These are phyloP conservation scores for Melanotaenia duboulayi DNA, from an alignment of 2,113 vertebrate genomes.

Conservation along the genomic window DNA sequence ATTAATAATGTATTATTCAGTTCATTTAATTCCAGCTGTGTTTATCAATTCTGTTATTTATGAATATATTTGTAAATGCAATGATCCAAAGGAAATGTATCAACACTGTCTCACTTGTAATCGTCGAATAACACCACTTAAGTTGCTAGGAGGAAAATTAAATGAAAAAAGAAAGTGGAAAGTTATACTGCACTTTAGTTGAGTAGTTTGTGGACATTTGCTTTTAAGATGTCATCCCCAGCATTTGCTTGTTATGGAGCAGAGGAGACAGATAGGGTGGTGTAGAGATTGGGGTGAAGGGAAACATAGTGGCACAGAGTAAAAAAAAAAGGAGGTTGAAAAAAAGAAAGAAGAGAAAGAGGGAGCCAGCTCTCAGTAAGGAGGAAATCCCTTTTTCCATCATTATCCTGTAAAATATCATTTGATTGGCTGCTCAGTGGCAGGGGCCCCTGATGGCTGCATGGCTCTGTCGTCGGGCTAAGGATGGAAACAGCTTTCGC, in stretches of 20 bases:
- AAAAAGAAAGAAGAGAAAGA: neutral
- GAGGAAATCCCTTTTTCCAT: constrained; percentile 82
- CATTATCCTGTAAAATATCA: constrained; percentile 88
- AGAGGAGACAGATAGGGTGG: constrained; percentile 14
- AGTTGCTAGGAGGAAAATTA: neutral
- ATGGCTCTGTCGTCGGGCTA: constrained; percentile 80
- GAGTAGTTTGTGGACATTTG: neutral
- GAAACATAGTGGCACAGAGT: constrained; percentile 9
- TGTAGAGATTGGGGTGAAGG: constrained; percentile 3
- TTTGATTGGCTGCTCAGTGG: constrained; percentile 87
- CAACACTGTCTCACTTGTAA: too few relatives aligned
- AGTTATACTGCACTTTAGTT: neutral
- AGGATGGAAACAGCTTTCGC: constrained; percentile 83
- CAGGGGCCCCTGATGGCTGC: constrained; percentile 86
- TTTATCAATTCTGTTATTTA: too few relatives aligned
- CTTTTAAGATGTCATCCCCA: neutral
- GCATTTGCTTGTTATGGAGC: constrained; percentile 1
- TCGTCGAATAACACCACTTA: too few relatives aligned
- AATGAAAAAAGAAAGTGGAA: neutral
- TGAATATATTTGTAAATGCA: too few relatives aligned
- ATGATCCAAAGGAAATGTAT: too few relatives aligned
- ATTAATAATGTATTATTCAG: too few relatives aligned
- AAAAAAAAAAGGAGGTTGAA: constrained; percentile 8
- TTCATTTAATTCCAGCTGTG: too few relatives aligned
- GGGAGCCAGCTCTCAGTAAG: constrained; percentile 40